Percentiles rank a stretch among this genome's conserved stretches.
These are phyloP conservation scores for Podocnemis expansa DNA, from an alignment of 2,113 vertebrate genomes.

Conservation along the genomic window DNA sequence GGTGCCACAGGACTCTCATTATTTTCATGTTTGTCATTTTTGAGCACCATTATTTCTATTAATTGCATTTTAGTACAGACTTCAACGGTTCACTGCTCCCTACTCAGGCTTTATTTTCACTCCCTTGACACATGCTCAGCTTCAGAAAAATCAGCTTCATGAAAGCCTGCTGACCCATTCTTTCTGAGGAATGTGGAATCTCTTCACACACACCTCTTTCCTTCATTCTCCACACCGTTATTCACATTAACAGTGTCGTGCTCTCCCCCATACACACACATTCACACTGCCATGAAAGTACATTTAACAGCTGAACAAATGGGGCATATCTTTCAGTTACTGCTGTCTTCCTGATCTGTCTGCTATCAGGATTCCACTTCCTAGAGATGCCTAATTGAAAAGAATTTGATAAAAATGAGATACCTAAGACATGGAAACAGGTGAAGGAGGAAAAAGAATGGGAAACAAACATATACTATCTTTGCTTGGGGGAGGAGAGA, in stretches of 20 bases:
- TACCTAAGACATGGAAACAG: not conserved
- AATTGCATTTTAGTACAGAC: too few relatives aligned
- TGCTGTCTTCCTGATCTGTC: not conserved
- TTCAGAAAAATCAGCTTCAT: accelerated
- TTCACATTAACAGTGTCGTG: not conserved
- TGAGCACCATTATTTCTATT: too few relatives aligned
- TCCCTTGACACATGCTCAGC: not conserved
- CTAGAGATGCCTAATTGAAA: not conserved
- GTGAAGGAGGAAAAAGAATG: not conserved
- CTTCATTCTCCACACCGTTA: not conserved
- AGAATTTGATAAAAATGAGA: not conserved
- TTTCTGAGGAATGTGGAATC: not conserved
- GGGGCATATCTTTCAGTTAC: not conserved
- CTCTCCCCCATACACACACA: accelerated
- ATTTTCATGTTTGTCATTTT: too few relatives aligned
- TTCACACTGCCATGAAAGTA: not conserved
- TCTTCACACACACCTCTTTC: not conserved
- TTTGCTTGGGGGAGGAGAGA: not conserved
- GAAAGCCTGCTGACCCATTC: not conserved
- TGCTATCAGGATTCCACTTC: not conserved
- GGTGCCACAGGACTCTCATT: too few relatives aligned
- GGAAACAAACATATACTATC: not conserved
- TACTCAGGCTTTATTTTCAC: not conserved
- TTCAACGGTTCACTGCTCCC: too few relatives aligned
- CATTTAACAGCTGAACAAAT: not conserved